These are phyloP conservation scores for Drosophila multiciliata DNA, from an alignment of 2,888 invertebrate genomes.

Conservation along the genomic window DNA sequence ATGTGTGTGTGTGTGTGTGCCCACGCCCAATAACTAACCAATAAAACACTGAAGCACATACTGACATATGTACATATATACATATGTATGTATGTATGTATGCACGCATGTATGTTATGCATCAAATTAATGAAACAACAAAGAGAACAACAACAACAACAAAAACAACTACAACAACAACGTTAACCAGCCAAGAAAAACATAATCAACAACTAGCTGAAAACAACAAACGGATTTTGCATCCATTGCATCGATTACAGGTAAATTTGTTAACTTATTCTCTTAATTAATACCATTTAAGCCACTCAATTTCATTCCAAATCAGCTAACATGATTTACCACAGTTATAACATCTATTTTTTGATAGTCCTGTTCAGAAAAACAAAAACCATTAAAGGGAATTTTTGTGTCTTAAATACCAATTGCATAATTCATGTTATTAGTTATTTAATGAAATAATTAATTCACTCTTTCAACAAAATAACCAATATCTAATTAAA, in stretches of 20 bases:
- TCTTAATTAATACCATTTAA: background rate
- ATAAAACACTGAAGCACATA: conserved; percentile 10
- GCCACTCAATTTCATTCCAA: background rate
- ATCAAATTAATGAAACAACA: background rate
- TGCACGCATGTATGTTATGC: background rate
- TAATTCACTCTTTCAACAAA: too few species aligned
- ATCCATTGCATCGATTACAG: background rate
- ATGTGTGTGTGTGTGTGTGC: conserved; percentile 14
- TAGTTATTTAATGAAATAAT: too few species aligned
- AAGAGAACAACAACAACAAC: background rate
- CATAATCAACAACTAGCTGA: background rate
- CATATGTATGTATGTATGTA: background rate
- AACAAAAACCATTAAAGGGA: background rate
- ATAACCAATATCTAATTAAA: too few species aligned
- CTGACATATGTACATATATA: background rate
- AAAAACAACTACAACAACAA: background rate
- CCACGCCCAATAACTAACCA: conserved; percentile 29
- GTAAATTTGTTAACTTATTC: background rate
- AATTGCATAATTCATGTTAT: too few species aligned
- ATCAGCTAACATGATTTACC: background rate
- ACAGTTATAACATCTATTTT: background rate
- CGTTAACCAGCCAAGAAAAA: background rate
- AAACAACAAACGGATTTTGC: background rate
- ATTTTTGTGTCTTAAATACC: background rate
- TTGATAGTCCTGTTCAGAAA: background rate